These are phyloP conservation scores for Dicranocentrus wangi DNA, from an alignment of 2,888 invertebrate species.

Conservation along the genomic window DNA sequence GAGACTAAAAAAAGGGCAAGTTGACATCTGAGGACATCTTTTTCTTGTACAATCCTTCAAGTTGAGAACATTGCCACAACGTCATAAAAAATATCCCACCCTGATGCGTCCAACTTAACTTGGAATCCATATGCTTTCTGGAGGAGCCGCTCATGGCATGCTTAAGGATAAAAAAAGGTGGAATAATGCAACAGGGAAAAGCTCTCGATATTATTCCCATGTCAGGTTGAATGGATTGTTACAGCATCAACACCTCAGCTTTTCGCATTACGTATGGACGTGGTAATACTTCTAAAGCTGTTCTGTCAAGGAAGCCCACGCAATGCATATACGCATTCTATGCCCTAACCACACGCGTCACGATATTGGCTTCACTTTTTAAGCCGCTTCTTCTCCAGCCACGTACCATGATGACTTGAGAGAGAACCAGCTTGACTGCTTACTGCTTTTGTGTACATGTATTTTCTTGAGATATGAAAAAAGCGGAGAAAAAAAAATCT, in stretches of 20 bases:
- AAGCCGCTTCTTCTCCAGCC: not conserved
- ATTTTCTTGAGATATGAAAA: not conserved
- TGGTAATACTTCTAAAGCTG: not conserved
- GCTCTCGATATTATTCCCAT: conserved; percentile 39
- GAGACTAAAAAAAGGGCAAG: conserved; percentile 29
- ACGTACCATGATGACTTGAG: not conserved
- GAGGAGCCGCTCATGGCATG: too few relatives aligned
- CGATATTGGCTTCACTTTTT: not conserved
- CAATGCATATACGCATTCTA: not conserved
- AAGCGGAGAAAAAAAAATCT: not conserved
- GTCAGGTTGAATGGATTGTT: conserved; percentile 20
- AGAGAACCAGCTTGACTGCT: too few relatives aligned
- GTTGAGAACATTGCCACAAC: too few relatives aligned
- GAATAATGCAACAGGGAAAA: conserved; percentile 34
- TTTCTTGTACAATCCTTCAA: conserved; percentile 39
- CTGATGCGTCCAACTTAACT: not conserved
- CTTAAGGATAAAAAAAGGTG: too few relatives aligned
- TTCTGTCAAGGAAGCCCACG: not conserved
- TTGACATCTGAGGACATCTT: conserved; percentile 47
- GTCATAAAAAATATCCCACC: conserved; percentile 8
- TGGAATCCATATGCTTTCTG: conserved; percentile 18
- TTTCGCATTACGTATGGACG: not conserved
- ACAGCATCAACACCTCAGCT: not conserved
- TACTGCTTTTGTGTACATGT: too few relatives aligned
- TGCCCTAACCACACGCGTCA: not conserved